A percentile compares a stretch with the other conserved stretches of the same genome.
phyloP scores from a whole-genome alignment of 2,888 invertebrate genomes.

The Macaria notata region DNA sequence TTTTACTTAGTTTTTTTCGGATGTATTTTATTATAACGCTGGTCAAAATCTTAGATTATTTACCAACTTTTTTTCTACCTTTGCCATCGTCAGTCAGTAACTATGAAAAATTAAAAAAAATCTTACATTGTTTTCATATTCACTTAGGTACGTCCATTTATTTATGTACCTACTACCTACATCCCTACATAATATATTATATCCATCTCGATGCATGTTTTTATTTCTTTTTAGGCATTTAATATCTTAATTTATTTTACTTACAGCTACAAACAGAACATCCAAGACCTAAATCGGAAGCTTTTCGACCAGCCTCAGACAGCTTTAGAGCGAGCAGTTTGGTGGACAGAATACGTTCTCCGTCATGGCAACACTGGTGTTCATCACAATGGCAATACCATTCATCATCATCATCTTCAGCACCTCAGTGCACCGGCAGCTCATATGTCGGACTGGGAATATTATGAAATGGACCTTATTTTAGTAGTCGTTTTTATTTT shows the following conservation, averaged over 20 bases:
- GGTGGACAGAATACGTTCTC: conserved; percentile 72
- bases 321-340: conserved; percentile 61
- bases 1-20: too few relatives aligned
- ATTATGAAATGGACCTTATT: conserved; percentile 43
- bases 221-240: too few relatives aligned
- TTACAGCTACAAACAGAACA: conserved; percentile 37
- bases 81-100: too few relatives aligned
- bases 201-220: too few relatives aligned
- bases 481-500: background rate
- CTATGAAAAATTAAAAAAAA: too few relatives aligned
- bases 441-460: conserved; percentile 44
- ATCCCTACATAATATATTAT: too few relatives aligned
- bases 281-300: conserved; percentile 32
- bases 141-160: too few relatives aligned
- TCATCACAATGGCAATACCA: conserved; percentile 44
- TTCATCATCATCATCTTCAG: conserved; percentile 26
- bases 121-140: too few relatives aligned
- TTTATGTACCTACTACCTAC: too few relatives aligned
- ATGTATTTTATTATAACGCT: too few relatives aligned
- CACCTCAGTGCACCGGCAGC: conserved; percentile 61
- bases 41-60: too few relatives aligned
- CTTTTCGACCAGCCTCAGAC: conserved; percentile 59
- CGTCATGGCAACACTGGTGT: conserved; percentile 53
- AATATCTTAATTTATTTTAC: background rate
- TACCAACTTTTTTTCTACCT: too few relatives aligned